Conservation (phyloP, 1,140 invertebrate species). For the Tenebrio molitor region DNA sequence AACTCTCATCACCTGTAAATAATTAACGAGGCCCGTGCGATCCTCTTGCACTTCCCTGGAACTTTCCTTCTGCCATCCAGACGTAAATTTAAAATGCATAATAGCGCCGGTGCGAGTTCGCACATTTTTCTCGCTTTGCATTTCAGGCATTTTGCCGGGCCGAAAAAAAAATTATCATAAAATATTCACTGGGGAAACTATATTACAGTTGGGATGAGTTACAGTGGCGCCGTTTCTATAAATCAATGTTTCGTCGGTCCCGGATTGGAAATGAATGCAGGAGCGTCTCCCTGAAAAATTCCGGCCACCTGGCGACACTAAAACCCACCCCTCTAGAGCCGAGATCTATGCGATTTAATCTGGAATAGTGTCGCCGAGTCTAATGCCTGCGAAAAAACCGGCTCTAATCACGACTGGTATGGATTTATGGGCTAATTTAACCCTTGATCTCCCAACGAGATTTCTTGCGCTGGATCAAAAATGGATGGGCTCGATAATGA, state of each 20-base stretch:
- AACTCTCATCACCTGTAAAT: no score
- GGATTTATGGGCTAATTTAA: constrained; percentile 27
- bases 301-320: constrained; percentile 14
- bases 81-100: constrained; percentile 49
- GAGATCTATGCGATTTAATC: constrained; percentile 42
- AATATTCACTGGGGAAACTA: constrained; percentile 46
- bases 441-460: background rate
- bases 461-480: constrained; percentile 10
- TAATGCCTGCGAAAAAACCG: constrained; percentile 33
- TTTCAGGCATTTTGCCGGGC: background rate
- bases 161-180: constrained; percentile 48
- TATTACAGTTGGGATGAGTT: constrained; percentile 46
- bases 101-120: constrained; percentile 44
- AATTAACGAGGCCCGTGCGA: no score
- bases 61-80: no score
- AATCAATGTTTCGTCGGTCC: constrained; percentile 40
- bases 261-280: constrained; percentile 29
- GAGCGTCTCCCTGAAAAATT: constrained; percentile 8
- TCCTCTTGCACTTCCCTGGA: no score
- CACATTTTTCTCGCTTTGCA: constrained; percentile 31
- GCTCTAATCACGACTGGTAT: background rate
- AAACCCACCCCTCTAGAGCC: background rate
- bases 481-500: constrained; percentile 15
- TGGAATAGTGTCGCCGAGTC: constrained; percentile 25
- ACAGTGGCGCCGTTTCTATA: constrained; percentile 44